Percentiles rank a stretch among this genome's conserved stretches.
These are phyloP conservation scores for Chrysogorgia sp. DNA, from an alignment of 92 coral and sea anemone species.

Conservation along the genomic window DNA sequence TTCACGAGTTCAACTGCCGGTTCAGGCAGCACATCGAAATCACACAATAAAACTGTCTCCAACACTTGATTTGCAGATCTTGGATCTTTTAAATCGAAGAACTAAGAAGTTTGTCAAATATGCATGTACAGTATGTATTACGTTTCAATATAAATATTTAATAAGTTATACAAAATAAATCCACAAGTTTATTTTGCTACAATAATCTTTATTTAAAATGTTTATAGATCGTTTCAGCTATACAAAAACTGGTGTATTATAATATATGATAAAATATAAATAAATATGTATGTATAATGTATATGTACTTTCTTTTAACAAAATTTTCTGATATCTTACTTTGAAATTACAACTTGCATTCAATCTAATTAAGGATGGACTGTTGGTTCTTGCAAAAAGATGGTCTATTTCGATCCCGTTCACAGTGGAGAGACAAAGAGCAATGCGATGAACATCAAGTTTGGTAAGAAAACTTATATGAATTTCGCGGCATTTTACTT, in stretches of 20 bases:
- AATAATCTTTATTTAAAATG: too few relatives aligned
- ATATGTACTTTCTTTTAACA: not conserved
- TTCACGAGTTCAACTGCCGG: slow-evolving; percentile 28
- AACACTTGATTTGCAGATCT: not conserved
- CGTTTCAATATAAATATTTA: not conserved
- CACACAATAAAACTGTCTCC: slow-evolving; percentile 47
- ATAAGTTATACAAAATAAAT: not conserved
- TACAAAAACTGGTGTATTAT: not conserved
- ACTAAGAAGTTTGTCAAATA: slow-evolving; percentile 22
- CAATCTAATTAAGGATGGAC: slow-evolving; percentile 50
- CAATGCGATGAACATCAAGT: slow-evolving; percentile 36
- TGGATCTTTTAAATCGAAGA: slow-evolving; percentile 50
- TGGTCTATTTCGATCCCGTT: slow-evolving; percentile 32
- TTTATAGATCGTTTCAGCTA: too few relatives aligned
- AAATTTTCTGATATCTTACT: slow-evolving; percentile 32
- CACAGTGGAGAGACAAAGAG: slow-evolving; percentile 28
- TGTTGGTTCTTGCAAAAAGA: slow-evolving; percentile 7
- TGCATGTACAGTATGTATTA: not conserved
- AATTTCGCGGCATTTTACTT: slow-evolving; percentile 51
- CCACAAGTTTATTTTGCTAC: not conserved
- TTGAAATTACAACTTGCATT: slow-evolving; percentile 51
- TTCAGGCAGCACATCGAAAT: slow-evolving; percentile 52
- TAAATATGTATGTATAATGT: too few relatives aligned
- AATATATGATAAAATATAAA: too few relatives aligned
- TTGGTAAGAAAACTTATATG: slow-evolving; percentile 51